These are phyloP conservation scores for Melanocharis versteri DNA, from an alignment of 2,113 vertebrate species.

Conservation along the genomic window DNA sequence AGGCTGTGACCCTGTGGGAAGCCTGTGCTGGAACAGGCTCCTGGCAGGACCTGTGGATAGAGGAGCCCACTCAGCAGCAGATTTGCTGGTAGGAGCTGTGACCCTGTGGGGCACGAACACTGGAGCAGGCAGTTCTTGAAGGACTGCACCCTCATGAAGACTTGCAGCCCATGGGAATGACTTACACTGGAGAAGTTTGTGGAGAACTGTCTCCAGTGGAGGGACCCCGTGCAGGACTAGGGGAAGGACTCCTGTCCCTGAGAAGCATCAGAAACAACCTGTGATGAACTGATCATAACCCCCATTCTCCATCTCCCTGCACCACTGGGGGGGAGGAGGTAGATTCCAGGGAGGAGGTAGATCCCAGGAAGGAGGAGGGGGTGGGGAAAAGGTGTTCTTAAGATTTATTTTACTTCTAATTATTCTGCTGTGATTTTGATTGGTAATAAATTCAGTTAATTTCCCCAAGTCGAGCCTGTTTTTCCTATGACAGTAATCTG, in stretches of 20 bases:
- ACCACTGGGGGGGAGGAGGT: neutral
- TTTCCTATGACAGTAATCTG: neutral
- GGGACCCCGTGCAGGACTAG: neutral
- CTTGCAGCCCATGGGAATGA: neutral
- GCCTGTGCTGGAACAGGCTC: neutral
- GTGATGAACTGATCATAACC: neutral
- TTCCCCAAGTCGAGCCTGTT: fast-evolving
- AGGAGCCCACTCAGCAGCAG: neutral
- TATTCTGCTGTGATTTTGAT: neutral
- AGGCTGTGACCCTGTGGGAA: neutral
- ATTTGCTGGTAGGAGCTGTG: neutral
- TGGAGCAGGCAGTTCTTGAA: neutral
- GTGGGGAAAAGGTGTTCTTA: neutral
- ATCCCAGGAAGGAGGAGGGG: neutral
- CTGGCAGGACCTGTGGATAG: neutral
- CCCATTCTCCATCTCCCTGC: neutral
- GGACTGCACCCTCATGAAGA: neutral
- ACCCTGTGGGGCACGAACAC: neutral
- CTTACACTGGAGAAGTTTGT: neutral
- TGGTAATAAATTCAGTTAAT: neutral
- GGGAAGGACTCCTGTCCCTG: neutral
- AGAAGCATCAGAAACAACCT: neutral
- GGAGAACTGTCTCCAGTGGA: neutral
- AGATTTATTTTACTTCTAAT: neutral
- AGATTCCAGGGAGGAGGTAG: neutral